Conservation (phyloP, 2,888 invertebrate genomes). For the Euphydryas editha region DNA sequence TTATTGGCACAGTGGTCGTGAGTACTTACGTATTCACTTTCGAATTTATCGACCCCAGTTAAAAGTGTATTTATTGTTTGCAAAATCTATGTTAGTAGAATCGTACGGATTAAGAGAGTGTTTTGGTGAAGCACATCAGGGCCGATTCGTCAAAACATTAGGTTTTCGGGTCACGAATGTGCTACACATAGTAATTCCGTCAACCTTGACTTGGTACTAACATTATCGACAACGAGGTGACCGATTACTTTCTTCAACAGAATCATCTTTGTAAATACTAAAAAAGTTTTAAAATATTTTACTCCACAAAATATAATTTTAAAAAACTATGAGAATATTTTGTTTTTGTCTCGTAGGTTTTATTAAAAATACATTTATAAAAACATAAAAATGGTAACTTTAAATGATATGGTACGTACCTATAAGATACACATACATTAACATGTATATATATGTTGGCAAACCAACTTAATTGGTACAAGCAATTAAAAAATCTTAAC, state of each 20-base stretch:
- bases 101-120: slow-evolving; percentile 40
- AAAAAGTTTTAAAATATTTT: slow-evolving; percentile 3
- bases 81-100: slow-evolving; percentile 45
- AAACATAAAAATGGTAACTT: too few relatives aligned
- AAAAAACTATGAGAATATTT: too few relatives aligned
- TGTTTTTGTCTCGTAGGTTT: too few relatives aligned
- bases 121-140: slow-evolving; percentile 45
- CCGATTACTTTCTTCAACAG: slow-evolving; percentile 55
- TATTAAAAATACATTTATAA: too few relatives aligned
- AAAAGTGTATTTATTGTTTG: slow-evolving; percentile 39
- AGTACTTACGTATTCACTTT: slow-evolving; percentile 26
- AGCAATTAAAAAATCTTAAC: too few relatives aligned
- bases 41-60: slow-evolving; percentile 33
- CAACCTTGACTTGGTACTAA: slow-evolving; percentile 59
- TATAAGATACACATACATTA: too few relatives aligned
- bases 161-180: slow-evolving; percentile 56
- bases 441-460: too few relatives aligned
- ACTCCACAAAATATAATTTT: too few relatives aligned
- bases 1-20: slow-evolving; percentile 1
- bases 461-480: too few relatives aligned
- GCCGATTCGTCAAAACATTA: slow-evolving; percentile 55
- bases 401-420: too few relatives aligned
- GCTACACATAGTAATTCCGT: slow-evolving; percentile 57
- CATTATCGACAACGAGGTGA: slow-evolving; percentile 53
- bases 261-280: slow-evolving; percentile 39